A percentile compares a stretch with the other conserved stretches of the same genome.
These are phyloP conservation scores for Goniozus legneri DNA, from an alignment of 1,140 invertebrate species.

Conservation along the genomic window DNA sequence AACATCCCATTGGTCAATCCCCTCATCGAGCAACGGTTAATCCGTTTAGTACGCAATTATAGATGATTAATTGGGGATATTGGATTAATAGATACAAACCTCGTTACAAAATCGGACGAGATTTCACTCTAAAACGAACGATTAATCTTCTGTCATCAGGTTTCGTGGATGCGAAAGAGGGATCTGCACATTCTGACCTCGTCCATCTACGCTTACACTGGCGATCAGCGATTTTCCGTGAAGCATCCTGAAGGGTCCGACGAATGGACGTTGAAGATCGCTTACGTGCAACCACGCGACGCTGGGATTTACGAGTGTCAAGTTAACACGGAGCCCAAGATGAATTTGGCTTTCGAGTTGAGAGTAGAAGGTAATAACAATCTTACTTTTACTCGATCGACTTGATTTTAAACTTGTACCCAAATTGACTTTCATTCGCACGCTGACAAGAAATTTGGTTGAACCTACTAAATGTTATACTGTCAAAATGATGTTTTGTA, in stretches of 20 bases:
- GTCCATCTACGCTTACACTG: slow-evolving; percentile 82
- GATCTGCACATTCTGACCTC: slow-evolving; percentile 88
- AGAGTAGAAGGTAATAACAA: slow-evolving; percentile 71
- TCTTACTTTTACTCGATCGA: no score
- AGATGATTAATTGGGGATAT: no score
- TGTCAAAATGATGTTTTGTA: no score
- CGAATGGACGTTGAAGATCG: slow-evolving; percentile 88
- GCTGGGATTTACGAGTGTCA: slow-evolving; percentile 85
- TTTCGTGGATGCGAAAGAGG: slow-evolving; percentile 88
- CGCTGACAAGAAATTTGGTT: no score
- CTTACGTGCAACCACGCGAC: slow-evolving; percentile 81
- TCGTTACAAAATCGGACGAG: no score
- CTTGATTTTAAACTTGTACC: not conserved
- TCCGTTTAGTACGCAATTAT: no score
- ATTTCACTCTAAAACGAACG: not conserved
- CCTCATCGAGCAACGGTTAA: no score
- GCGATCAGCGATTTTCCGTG: slow-evolving; percentile 80
- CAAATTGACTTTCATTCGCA: not conserved
- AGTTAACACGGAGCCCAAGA: slow-evolving; percentile 82
- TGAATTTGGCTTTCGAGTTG: slow-evolving; percentile 73
- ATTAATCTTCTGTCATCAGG: slow-evolving; percentile 55
- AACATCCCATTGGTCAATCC: no score
- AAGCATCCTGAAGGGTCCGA: slow-evolving; percentile 81
- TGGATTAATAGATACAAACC: no score
- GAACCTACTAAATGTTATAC: no score